Base-by-base conservation (phyloP, 2,888 invertebrate genomes). In the Meliscaeva auricollis region DNA sequence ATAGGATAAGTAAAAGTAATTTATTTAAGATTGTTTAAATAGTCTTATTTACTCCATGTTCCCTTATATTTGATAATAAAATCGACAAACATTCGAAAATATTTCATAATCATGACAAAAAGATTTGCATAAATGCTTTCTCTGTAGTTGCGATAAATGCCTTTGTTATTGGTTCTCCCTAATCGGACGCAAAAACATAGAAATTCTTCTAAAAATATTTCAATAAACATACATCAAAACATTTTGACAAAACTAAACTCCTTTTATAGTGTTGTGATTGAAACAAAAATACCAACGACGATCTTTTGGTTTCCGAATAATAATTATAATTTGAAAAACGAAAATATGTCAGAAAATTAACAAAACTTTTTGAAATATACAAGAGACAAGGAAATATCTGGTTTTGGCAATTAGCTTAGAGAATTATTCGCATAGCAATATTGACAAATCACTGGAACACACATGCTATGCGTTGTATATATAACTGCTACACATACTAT, bases 361-460 rank as follows among this genome's bases (percentile, higher is more conserved):
- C n/a, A n/a, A 0, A 5, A 5, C 15, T 1, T 56, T 15, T 15
- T 56, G 17, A 56, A 56, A 32, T 17, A 58, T 13, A 26, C 26
- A 26, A 26, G 20, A 38, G 38, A 62, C 3, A 69, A 60, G 20
- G 22, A 62, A 62, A 60, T 62, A 52, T 41, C 26, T 70, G 41
- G 38, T 13, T 26, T 70, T 77, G 48, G 54, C 62, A 70, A 70
- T 56, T 58, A 76, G 68, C 69, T 56, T 32, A 58, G 7, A 70
- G 41, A 70, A 81, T 81, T 81, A 81, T 64, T 76, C 56, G 81
- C 56, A 70, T 58, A 69, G 75, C 76, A 48, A 38, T 15, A 69
- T 64, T 76, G 76, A 66, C 70, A 70, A 76, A 50, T 69, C 30
- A 30, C 20, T 62, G 44, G 38, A 22, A 56, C 30, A 35, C 26